phyloP scores from a whole-genome alignment of 1,140 invertebrate genomes.

The Paraescarpia echinospica region DNA sequence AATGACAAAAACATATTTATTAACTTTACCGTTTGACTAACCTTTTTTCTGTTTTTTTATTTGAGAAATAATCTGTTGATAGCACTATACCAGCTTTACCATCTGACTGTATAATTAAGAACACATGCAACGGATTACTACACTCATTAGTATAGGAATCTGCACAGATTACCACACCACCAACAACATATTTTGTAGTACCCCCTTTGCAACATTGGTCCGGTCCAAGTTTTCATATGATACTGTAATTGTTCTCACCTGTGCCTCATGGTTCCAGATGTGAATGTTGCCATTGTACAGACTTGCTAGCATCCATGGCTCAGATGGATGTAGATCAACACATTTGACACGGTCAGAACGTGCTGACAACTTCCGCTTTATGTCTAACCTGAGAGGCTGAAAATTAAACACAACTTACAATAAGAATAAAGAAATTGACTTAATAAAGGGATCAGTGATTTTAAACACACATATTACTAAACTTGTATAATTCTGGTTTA shows the following conservation, averaged over 20 bases:
- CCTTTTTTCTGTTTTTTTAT: neutral
- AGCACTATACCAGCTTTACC: neutral
- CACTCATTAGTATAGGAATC: no score
- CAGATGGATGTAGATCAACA: slow-evolving; percentile 94
- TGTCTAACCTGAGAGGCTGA: slow-evolving; percentile 70
- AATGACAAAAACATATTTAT: neutral
- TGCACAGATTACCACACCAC: no score
- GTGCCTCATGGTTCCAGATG: slow-evolving; percentile 98
- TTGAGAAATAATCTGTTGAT: neutral
- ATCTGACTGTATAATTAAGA: neutral
- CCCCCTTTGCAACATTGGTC: no score
- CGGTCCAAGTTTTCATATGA: no score
- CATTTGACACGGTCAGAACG: slow-evolving; percentile 97
- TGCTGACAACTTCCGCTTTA: slow-evolving; percentile 95
- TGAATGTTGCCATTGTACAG: slow-evolving; percentile 99
- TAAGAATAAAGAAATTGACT: neutral
- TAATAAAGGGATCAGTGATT: no score
- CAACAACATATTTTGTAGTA: no score
- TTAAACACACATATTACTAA: no score
- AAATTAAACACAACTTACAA: neutral
- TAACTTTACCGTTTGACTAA: neutral
- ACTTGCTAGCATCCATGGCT: slow-evolving; percentile 97
- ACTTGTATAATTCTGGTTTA: no score
- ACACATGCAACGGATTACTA: neutral
- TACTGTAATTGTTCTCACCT: slow-evolving; percentile 55